Base-by-base conservation (phyloP, 2,888 invertebrate genomes). In the Andrena minutula region DNA sequence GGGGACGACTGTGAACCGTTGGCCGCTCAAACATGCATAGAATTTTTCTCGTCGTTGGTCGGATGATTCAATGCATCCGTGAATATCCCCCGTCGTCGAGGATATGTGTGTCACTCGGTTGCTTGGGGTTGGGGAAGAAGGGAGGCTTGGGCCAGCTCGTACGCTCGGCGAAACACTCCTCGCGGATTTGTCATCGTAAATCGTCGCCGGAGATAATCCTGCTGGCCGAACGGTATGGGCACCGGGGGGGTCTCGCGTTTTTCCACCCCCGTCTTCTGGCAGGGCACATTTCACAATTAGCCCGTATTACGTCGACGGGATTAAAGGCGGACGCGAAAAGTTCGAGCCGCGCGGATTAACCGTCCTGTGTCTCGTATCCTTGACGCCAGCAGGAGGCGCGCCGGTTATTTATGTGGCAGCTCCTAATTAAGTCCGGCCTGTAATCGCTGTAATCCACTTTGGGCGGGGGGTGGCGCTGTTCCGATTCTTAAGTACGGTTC, bases 401-500 rank as follows among this genome's bases (percentile, higher is more conserved):
- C 7, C n/a, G 74, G 87, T 85, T 88, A 89, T 89, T 89, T 89
- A 86, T 84, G 86, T 83, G 83, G 71, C 82, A 72, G 75, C 32
- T 77, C 81, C 72, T 86, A 88, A 89, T 89, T 89, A 88, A 79
- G 80, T 85, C 83, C 79, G 63, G 64, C 74, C 79, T 78, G 82
- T 76, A 80, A 87, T 88, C 85, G 83, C 30, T 56, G 83, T 88
- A 90, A 90, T 89, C 88, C 86, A 86, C 87, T 89, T 89, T 85
- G 78, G 49, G 28, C 49, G 2, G 47, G 30, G 60, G 63, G 63
- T 16, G 26, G 58, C 70, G 79, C 56, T 75, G 71, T 77, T 51
- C 56, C 68, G 84, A 85, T 86, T 84, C 75, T 80, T 79, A 75
- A 71, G 78, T 63, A 73, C 70, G 73, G 66, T 70, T 63, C 66